Evolutionary conservation across 2,113 vertebrate species (phyloP), one percentile per base, ranked within the genome.

Genomic region (Gasterosteus aculeatus): DNA sequence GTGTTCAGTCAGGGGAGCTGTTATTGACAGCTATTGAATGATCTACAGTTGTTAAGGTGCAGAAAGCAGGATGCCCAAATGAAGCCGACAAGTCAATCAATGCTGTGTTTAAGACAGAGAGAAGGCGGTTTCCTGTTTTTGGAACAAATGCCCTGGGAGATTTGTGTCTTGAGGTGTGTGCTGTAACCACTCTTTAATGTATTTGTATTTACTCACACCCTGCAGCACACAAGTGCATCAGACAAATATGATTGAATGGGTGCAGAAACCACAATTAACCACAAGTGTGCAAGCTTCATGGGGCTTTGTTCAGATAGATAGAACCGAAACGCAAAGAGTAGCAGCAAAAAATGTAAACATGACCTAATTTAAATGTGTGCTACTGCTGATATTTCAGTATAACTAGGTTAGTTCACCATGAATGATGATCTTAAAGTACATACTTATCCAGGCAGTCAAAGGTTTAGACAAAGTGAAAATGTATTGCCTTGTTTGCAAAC

Each of bases 11-110:
- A 82, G 72, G 87, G 80, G 84, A 89, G 82, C 79, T 63, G 11
- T 80, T 91, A 93, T 91, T 92, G 89, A 92, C 88, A 87, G 82
- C 79, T 85, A 89, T 85, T 85, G 89, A 91, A 86, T 75, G 87
- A 90, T 92, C 85, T 91, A 88, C 85, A 86, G 86, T 90, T 82
- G 87, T 85, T 79, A 73, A 68, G 74, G 74, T 62, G 76, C 85
- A 85, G 86, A 87, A 91, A 90, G 73, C 87, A 87, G 86, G 85
- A 82, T 87, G 87, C 84, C 82, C 89, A 90, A 91, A 90, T 91
- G 83, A 90, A 91, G 83, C 85, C 61, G 85, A 88, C 82, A 82
- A 84, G 83, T 64, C 56, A 86, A 92, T 92, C 92, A 81, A 91
- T 91, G 86, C 68, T 46, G 72, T 69, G 84, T 80, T 87, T 79